These are phyloP conservation scores for Corapipo altera DNA, from an alignment of 2,113 vertebrate genomes.

Conservation along the genomic window DNA sequence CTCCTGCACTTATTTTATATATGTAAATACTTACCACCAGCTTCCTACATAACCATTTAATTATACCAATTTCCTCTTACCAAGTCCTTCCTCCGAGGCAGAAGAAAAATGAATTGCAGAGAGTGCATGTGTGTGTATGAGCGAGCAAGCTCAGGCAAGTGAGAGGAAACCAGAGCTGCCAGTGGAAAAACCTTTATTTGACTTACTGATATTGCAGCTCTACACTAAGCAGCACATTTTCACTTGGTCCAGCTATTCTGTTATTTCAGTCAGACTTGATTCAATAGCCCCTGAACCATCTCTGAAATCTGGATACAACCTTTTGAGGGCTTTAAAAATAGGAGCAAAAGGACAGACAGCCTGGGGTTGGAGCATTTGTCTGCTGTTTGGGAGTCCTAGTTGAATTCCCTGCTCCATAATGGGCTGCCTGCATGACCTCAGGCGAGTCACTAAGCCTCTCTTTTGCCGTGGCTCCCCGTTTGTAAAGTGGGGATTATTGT, in stretches of 20 bases:
- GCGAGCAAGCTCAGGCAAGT: background rate
- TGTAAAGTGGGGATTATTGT: constrained; percentile 16
- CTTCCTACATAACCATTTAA: constrained; percentile 23
- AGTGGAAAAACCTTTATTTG: constrained; percentile 34
- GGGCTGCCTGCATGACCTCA: constrained; percentile 14
- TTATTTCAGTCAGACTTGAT: constrained; percentile 51
- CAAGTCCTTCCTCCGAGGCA: background rate
- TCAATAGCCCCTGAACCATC: constrained; percentile 53
- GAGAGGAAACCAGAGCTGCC: constrained; percentile 27
- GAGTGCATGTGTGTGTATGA: background rate
- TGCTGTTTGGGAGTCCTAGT: background rate
- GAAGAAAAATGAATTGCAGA: background rate
- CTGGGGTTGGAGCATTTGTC: background rate
- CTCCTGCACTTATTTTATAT: background rate
- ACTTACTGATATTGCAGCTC: constrained; percentile 56
- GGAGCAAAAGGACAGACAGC: background rate
- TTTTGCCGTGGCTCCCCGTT: background rate
- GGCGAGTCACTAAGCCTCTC: constrained; percentile 14
- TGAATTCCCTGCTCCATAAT: background rate
- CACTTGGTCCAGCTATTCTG: constrained; percentile 17
- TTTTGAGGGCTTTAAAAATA: background rate
- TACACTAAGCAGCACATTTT: constrained; percentile 32
- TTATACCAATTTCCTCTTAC: constrained; percentile 46
- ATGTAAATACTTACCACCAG: constrained; percentile 7
- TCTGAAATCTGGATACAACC: constrained; percentile 19